Evolutionary conservation across 2,113 vertebrate genomes (phyloP).

Genomic region (Microcebus ravelobensis): DNA sequence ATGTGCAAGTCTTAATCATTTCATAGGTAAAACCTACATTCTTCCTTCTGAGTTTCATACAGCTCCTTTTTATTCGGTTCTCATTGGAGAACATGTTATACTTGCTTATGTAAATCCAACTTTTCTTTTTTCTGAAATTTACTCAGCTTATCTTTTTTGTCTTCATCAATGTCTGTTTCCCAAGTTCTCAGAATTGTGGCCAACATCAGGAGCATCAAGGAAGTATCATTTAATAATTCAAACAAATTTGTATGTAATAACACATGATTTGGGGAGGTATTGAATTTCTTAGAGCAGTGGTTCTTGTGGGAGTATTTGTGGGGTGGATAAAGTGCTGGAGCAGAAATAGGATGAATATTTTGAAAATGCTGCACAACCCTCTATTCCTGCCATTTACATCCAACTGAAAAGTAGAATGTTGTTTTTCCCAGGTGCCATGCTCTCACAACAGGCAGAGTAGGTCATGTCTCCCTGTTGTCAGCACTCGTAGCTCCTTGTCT

Average conservation of each 20-base stretch:
- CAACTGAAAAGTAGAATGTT: background rate
- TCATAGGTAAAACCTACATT: background rate
- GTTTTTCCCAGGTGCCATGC: background rate
- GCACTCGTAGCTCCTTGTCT: background rate
- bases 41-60: background rate
- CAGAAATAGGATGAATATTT: conserved; percentile 34
- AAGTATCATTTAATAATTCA: background rate
- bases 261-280: background rate
- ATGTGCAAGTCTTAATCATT: background rate
- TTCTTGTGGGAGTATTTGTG: background rate
- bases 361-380: background rate
- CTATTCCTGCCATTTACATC: background rate
- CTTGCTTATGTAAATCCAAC: background rate
- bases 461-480: background rate
- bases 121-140: background rate
- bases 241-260: background rate
- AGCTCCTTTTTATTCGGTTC: background rate
- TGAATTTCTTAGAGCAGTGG: background rate
- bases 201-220: background rate
- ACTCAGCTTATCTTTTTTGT: background rate
- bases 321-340: background rate
- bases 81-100: background rate
- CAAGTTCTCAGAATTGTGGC: background rate
- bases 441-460: too few relatives aligned
- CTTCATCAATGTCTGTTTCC: background rate